Percentiles rank a stretch among this genome's conserved stretches.
Conservation (phyloP, 2,113 vertebrate genomes). For the Ploceus nigricollis region DNA sequence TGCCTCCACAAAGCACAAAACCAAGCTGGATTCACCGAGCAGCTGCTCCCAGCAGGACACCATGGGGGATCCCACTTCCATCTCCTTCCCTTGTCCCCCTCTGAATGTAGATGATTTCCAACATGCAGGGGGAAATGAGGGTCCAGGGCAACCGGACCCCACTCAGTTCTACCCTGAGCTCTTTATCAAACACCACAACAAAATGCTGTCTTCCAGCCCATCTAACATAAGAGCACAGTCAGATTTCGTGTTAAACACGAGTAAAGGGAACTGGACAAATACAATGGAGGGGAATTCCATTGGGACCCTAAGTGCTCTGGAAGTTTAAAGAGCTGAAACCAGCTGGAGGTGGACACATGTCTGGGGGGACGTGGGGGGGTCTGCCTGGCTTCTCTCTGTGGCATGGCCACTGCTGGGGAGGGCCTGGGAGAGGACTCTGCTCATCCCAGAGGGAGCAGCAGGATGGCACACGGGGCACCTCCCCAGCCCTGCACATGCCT, state of each 20-base stretch:
- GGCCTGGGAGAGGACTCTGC: background rate
- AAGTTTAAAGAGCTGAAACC: background rate
- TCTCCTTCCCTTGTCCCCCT: fast-evolving
- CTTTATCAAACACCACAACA: fast-evolving
- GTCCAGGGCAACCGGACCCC: background rate
- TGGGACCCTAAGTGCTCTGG: background rate
- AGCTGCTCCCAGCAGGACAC: background rate
- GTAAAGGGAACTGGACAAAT: background rate
- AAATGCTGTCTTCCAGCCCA: background rate
- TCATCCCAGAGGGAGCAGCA: background rate
- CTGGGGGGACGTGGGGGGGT: fast-evolving
- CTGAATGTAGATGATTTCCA: fast-evolving
- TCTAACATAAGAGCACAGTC: background rate
- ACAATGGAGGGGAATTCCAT: fast-evolving
- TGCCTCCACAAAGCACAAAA: background rate
- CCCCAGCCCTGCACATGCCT: fast-evolving
- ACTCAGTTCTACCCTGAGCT: background rate
- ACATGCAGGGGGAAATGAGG: fast-evolving
- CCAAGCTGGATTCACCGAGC: fast-evolving
- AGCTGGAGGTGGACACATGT: fast-evolving
- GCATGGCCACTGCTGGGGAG: fast-evolving
- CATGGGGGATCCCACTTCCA: fast-evolving
- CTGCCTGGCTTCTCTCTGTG: background rate
- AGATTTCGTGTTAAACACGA: background rate
- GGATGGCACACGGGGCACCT: background rate